Conservation (phyloP, 1,140 invertebrate species). For the Drosophila willistoni region DNA sequence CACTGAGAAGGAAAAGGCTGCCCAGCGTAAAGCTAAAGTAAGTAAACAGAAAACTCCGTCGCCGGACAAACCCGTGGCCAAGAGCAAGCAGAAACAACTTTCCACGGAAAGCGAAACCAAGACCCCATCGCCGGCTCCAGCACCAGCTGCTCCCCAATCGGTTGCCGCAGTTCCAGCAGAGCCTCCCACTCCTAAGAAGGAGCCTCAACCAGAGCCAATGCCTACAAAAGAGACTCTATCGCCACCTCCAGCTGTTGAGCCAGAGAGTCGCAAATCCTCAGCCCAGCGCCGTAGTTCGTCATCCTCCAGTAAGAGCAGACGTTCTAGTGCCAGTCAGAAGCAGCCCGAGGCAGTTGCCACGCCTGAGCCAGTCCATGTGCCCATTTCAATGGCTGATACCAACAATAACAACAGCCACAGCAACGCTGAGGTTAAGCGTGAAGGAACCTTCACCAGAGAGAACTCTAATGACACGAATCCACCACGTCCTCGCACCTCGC, state of each 20-base stretch:
- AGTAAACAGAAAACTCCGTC: constrained; percentile 55
- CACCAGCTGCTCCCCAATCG: neutral
- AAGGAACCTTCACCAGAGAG: constrained; percentile 67
- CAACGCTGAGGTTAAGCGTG: constrained; percentile 48
- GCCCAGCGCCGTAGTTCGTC: constrained; percentile 29
- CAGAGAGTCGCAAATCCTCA: constrained; percentile 58
- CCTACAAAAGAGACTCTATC: constrained; percentile 20
- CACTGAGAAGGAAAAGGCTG: constrained; percentile 44
- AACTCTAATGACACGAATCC: constrained; percentile 64
- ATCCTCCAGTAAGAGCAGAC: constrained; percentile 56
- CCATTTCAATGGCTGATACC: constrained; percentile 8
- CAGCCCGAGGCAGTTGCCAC: constrained; percentile 16
- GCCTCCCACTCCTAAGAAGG: constrained; percentile 3
- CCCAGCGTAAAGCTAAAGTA: constrained; percentile 31
- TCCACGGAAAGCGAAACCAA: constrained; percentile 52
- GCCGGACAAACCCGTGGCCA: constrained; percentile 41
- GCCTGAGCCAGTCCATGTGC: constrained; percentile 7
- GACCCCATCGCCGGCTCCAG: constrained; percentile 44
- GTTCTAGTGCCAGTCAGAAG: constrained; percentile 57
- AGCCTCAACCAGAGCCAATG: constrained; percentile 2
- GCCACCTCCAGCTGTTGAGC: constrained; percentile 35
- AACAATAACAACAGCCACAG: constrained; percentile 25
- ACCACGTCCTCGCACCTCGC: constrained; percentile 83
- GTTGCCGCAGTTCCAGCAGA: neutral
- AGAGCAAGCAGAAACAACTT: constrained; percentile 34